These are phyloP conservation scores for Myopa tessellatipennis DNA, from an alignment of 2,888 invertebrate species.

Conservation along the genomic window DNA sequence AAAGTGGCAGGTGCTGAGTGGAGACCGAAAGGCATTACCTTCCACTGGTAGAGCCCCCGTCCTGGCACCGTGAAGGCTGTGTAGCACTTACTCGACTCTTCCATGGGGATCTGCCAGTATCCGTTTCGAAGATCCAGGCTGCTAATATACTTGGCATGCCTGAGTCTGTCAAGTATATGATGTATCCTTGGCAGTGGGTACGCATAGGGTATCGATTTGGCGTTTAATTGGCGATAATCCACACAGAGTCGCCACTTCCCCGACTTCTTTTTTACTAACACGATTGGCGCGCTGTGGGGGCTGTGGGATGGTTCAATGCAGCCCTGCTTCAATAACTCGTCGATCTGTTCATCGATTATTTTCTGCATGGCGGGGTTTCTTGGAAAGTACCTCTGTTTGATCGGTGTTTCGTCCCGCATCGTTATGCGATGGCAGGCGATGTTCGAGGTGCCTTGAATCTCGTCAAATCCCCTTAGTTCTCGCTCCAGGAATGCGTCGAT, in stretches of 20 bases:
- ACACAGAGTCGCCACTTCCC: constrained; percentile 34
- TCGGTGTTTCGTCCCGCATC: no score
- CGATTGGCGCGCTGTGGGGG: constrained; percentile 40
- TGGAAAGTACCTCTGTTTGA: neutral
- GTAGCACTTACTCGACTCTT: neutral
- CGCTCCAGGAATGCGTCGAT: no score
- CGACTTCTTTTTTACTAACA: constrained; percentile 36
- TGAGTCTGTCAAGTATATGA: neutral
- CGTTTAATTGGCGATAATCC: neutral
- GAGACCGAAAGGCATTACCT: constrained; percentile 5
- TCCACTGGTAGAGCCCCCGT: neutral
- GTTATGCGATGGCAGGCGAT: no score
- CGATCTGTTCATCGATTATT: constrained; percentile 35
- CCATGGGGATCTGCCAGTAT: constrained; percentile 25
- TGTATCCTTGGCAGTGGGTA: neutral
- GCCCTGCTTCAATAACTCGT: constrained; percentile 30
- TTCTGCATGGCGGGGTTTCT: constrained; percentile 40
- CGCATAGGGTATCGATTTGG: neutral
- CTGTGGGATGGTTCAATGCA: constrained; percentile 40
- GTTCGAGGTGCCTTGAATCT: no score
- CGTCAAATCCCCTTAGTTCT: no score
- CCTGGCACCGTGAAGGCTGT: constrained; percentile 3
- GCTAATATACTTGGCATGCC: neutral
- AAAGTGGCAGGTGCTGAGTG: neutral
- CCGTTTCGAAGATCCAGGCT: neutral